phyloP scores from a whole-genome alignment of 2,113 vertebrate species.

The Lasiurus cinereus region DNA sequence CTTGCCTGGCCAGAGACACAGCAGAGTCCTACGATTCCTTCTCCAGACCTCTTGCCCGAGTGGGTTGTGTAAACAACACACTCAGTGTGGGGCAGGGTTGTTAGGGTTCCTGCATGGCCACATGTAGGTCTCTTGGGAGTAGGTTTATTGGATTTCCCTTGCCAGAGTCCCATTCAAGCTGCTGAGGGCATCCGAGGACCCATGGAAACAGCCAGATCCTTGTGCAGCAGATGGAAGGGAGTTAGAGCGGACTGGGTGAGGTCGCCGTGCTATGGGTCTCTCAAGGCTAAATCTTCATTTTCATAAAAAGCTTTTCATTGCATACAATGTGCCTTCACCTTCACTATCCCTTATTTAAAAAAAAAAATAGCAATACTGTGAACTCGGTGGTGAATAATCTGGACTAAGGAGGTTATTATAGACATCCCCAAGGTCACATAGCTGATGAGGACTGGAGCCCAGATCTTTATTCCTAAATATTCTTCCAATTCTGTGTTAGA shows the following conservation, averaged over 20 bases:
- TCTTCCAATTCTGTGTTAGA: background rate
- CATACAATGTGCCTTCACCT: background rate
- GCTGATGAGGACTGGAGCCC: background rate
- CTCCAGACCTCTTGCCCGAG: background rate
- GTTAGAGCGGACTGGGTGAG: background rate
- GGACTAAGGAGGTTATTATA: background rate
- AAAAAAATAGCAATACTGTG: background rate
- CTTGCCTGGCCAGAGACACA: background rate
- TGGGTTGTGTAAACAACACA: background rate
- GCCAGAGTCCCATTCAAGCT: background rate
- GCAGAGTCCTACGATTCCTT: background rate
- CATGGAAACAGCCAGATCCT: background rate
- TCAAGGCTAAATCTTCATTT: background rate
- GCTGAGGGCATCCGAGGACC: background rate
- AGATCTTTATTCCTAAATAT: background rate
- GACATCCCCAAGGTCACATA: background rate
- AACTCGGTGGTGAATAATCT: background rate
- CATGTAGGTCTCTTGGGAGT: background rate
- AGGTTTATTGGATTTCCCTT: background rate
- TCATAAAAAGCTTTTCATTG: background rate
- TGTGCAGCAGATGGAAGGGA: background rate
- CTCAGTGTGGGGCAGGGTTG: background rate
- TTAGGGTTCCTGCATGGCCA: background rate
- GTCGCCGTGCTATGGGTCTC: background rate
- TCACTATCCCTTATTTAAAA: background rate